Conservation (phyloP, 2,888 invertebrate genomes). For the Pantelozetes paolii region DNA sequence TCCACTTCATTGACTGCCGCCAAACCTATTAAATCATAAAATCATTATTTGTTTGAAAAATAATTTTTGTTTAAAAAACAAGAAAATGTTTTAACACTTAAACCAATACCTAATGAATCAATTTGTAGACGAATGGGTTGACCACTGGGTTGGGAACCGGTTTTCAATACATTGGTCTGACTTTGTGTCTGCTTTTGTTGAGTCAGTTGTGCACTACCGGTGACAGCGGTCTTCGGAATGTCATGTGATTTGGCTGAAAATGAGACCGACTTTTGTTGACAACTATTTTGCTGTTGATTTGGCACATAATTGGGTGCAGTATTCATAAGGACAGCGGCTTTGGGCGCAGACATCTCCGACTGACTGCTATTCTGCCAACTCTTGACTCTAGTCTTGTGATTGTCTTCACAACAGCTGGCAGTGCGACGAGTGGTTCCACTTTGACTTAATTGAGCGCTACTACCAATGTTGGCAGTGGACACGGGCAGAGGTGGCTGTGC, state of each 20-base stretch:
- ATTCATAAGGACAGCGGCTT: no score
- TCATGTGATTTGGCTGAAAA: background rate
- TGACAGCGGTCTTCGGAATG: background rate
- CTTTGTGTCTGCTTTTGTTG: background rate
- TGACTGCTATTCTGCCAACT: background rate
- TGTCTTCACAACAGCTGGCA: background rate
- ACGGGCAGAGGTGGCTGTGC: background rate
- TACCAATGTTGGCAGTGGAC: background rate
- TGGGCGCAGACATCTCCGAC: background rate
- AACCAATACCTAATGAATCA: constrained; percentile 10
- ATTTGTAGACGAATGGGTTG: constrained; percentile 18
- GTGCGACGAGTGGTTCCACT: background rate
- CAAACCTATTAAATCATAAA: constrained; percentile 40
- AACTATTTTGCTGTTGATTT: background rate
- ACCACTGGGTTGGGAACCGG: background rate
- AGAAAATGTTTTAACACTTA: no score
- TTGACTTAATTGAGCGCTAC: background rate
- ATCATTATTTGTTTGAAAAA: no score
- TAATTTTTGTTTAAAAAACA: no score
- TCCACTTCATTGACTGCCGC: constrained; percentile 47
- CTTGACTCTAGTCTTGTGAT: background rate
- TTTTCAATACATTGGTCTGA: background rate
- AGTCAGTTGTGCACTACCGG: background rate
- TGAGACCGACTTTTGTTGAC: background rate
- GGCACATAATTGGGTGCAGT: background rate